Percentiles rank a stretch among this genome's conserved stretches.
Evolutionary conservation across 23 tunicate species (phyloP).

Genomic region (Oikopleura albicans): DNA sequence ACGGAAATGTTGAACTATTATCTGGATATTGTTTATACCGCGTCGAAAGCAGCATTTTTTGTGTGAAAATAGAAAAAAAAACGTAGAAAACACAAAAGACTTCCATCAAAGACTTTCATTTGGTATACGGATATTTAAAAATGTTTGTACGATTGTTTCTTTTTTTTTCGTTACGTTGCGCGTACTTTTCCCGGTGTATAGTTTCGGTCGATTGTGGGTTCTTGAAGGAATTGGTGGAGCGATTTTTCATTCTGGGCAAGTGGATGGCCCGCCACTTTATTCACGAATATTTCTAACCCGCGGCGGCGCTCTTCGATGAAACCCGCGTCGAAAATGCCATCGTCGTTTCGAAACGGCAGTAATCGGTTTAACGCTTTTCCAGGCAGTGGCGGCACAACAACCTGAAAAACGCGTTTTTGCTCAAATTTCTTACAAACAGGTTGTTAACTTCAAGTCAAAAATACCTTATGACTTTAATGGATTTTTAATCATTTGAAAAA

Average conservation of each 20-base stretch:
- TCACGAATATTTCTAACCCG: slow-evolving; percentile 73
- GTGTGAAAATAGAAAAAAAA: no score
- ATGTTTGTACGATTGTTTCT: no score
- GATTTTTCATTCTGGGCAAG: slow-evolving; percentile 84
- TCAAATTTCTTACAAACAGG: no score
- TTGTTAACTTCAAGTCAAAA: no score
- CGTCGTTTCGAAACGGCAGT: slow-evolving; percentile 54
- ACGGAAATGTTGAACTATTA: no score
- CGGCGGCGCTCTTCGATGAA: slow-evolving; percentile 78
- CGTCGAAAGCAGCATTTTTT: no score
- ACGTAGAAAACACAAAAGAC: no score
- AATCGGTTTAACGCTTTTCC: slow-evolving; percentile 62
- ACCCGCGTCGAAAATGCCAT: slow-evolving; percentile 43
- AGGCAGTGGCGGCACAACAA: slow-evolving; percentile 78
- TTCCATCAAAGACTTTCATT: no score
- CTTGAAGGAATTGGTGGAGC: slow-evolving; percentile 77
- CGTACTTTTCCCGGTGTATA: slow-evolving; percentile 74
- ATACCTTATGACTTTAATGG: no score
- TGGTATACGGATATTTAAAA: no score
- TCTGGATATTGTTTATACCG: no score
- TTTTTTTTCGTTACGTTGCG: background rate
- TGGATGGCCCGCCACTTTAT: slow-evolving; percentile 93
- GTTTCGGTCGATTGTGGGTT: slow-evolving; percentile 33
- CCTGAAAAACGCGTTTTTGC: slow-evolving; percentile 20
- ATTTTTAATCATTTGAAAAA: no score